Conservation (phyloP, 2,113 vertebrate species). For the Candoia aspera region DNA sequence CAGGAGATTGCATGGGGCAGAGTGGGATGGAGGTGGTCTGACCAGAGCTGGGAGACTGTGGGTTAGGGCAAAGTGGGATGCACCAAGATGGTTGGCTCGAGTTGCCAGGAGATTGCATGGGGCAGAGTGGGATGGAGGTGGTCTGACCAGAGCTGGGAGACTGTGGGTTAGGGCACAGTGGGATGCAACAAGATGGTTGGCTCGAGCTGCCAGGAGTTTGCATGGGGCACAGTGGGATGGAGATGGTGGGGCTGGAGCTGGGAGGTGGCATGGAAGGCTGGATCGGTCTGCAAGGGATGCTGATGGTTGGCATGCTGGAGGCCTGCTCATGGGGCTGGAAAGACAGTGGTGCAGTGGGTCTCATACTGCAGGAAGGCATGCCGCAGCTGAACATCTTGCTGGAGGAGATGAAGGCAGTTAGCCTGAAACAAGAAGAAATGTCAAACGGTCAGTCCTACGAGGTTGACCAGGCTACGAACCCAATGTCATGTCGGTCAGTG, state of each 20-base stretch:
- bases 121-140: not conserved
- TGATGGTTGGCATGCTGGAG: not conserved
- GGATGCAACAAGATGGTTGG: too few species aligned
- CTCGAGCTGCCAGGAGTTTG: too few species aligned
- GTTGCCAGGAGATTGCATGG: too few species aligned
- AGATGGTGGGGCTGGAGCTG: not conserved
- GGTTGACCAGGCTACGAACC: not conserved
- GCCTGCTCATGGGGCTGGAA: not conserved
- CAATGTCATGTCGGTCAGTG: not conserved
- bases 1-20: not conserved
- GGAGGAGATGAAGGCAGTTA: not conserved
- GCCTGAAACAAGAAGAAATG: not conserved
- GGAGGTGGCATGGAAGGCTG: not conserved
- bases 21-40: not conserved
- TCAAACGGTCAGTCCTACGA: not conserved
- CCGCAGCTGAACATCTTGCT: not conserved
- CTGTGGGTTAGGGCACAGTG: too few species aligned
- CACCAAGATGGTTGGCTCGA: too few species aligned
- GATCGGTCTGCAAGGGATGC: rapidly evolving
- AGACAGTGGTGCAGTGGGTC: not conserved
- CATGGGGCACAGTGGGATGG: not conserved
- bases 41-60: too few species aligned
- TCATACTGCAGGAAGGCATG: not conserved
- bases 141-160: too few species aligned
- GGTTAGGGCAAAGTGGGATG: too few species aligned